Conservation (phyloP, 2,888 invertebrate genomes). For the Scelioninae gen. 2 region DNA sequence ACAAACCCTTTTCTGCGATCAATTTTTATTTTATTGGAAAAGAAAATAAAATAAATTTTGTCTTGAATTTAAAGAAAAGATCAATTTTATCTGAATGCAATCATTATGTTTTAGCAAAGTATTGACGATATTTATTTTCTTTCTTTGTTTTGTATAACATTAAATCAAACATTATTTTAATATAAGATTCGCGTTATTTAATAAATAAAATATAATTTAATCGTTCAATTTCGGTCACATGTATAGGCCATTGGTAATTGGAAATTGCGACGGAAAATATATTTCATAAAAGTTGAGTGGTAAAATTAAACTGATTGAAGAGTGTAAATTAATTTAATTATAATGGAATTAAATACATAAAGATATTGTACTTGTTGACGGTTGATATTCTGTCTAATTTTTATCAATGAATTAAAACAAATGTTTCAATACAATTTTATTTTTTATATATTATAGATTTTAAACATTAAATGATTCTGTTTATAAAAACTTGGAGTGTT, state of each 20-base stretch:
- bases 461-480: too few relatives aligned
- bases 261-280: slow-evolving; percentile 8
- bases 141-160: neutral
- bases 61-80: neutral
- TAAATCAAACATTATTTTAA: neutral
- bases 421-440: too few relatives aligned
- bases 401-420: too few relatives aligned
- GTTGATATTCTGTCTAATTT: slow-evolving; percentile 6
- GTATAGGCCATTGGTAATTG: slow-evolving; percentile 13
- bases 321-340: slow-evolving; percentile 17
- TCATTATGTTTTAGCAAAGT: too few relatives aligned
- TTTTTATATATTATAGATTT: too few relatives aligned
- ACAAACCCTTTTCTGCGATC: slow-evolving; percentile 62
- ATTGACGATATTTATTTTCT: too few relatives aligned
- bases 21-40: slow-evolving; percentile 41
- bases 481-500: too few relatives aligned
- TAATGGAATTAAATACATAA: slow-evolving; percentile 21
- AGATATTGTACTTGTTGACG: slow-evolving; percentile 10
- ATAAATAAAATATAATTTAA: slow-evolving; percentile 24
- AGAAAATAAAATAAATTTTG: slow-evolving; percentile 3
- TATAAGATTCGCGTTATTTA: neutral
- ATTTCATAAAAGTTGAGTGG: slow-evolving; percentile 10
- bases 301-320: slow-evolving; percentile 11
- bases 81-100: neutral
- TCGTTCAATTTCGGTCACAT: slow-evolving; percentile 11